phyloP scores from a whole-genome alignment of 2,113 vertebrate species.

The human (Homo sapiens) region GRCh38 chr13:110826001-110826500 shows the following conservation, averaged over 20 bases:
- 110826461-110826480: too few species aligned
- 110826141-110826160: not conserved
- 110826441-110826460: too few species aligned
- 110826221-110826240: not conserved
- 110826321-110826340: too few species aligned
- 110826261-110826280: not conserved
- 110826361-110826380: not conserved
- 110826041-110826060: not conserved
- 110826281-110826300: accelerated
- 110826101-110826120: too few species aligned
- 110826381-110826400: not conserved
- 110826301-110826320: not conserved
- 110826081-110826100: too few species aligned
- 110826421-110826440: too few species aligned
- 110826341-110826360: not conserved
- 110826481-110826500: too few species aligned
- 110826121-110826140: not conserved
- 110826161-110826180: not conserved
- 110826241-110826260: not conserved
- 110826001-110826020: not conserved
- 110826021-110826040: not conserved
- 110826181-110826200: not conserved
- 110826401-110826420: not conserved
- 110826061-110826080: too few species aligned
- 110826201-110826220: not conserved